A percentile compares a stretch with the other conserved stretches of the same genome.
phyloP scores from a whole-genome alignment of 1,140 invertebrate genomes.

The Leptinotarsa defecta region DNA sequence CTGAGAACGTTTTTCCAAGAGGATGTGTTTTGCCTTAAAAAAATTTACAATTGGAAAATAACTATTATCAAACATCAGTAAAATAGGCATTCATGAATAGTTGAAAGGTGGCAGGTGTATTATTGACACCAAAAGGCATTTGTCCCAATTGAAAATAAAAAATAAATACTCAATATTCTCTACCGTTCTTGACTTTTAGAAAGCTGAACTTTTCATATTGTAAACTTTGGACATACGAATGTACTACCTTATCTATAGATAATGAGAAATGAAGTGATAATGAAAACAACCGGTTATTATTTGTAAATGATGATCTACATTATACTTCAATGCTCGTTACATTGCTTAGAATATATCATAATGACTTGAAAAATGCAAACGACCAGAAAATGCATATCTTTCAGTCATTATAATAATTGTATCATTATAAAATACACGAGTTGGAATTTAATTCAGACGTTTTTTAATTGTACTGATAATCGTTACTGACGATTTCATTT shows the following conservation, averaged over 20 bases:
- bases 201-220: no score
- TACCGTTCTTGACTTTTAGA: no score
- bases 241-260: not conserved
- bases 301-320: not conserved
- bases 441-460: not conserved
- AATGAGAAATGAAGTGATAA: not conserved
- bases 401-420: constrained; percentile 2
- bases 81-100: not conserved
- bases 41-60: no score
- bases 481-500: not conserved
- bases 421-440: not conserved
- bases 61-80: no score
- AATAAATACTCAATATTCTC: no score
- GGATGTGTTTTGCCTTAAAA: no score
- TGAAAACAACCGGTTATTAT: not conserved
- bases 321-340: not conserved
- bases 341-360: not conserved
- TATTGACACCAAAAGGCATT: not conserved
- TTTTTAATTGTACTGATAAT: not conserved
- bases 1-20: no score
- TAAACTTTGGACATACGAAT: no score
- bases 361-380: not conserved
- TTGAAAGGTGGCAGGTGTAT: not conserved
- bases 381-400: not conserved
- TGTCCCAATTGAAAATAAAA: no score